These are phyloP conservation scores for Conus ventricosus DNA, from an alignment of 1,140 invertebrate species.

Conservation along the genomic window DNA sequence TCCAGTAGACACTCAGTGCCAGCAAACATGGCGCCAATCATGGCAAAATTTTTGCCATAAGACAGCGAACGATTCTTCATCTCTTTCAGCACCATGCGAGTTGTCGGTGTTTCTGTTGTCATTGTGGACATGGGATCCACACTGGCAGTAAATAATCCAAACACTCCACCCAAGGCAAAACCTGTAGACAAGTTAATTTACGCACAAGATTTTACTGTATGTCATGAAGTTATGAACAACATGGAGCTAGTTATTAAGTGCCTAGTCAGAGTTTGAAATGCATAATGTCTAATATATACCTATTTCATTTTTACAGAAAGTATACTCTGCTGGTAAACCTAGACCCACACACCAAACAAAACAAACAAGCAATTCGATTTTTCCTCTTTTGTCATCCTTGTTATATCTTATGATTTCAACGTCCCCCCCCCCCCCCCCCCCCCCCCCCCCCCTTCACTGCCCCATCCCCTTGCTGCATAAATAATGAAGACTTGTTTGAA, in stretches of 20 bases:
- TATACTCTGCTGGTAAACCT: no score
- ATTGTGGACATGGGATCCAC: constrained; percentile 91
- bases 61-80: constrained; percentile 93
- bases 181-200: constrained; percentile 76
- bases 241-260: neutral
- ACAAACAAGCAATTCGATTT: no score
- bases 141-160: constrained; percentile 96
- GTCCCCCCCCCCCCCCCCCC: no score
- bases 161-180: constrained; percentile 92
- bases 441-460: no score
- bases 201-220: neutral
- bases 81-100: constrained; percentile 80
- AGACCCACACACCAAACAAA: no score
- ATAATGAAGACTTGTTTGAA: no score
- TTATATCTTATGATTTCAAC: neutral
- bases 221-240: neutral
- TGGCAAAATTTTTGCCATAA: constrained; percentile 98
- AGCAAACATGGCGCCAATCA: constrained; percentile 94
- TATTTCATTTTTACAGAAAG: no score
- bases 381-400: no score
- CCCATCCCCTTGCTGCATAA: no score
- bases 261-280: neutral
- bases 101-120: constrained; percentile 79
- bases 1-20: constrained; percentile 95
- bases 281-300: no score